A percentile compares a stretch with the other conserved stretches of the same genome.
Conservation (phyloP, 2,888 invertebrate genomes). For the Platycnemis pennipes region DNA sequence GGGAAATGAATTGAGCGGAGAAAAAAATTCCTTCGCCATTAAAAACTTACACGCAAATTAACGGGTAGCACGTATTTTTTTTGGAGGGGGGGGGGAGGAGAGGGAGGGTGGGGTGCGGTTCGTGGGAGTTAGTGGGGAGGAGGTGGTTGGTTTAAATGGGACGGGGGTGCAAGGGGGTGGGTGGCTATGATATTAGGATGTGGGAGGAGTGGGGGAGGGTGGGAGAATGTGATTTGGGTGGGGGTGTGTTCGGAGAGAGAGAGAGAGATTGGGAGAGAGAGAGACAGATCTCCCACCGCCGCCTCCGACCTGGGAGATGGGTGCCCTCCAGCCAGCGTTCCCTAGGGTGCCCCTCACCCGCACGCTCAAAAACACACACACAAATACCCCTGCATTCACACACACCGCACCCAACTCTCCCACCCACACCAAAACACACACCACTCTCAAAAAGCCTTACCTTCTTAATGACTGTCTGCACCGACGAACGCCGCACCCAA, state of each 20-base stretch:
- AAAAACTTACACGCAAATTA: conserved; percentile 30
- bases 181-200: no score
- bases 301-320: conserved; percentile 13
- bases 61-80: neutral
- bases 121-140: neutral
- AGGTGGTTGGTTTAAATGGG: no score
- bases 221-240: neutral
- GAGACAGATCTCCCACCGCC: neutral
- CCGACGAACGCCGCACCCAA: conserved; percentile 53
- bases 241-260: neutral
- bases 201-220: neutral
- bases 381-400: neutral
- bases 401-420: neutral
- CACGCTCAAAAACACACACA: neutral
- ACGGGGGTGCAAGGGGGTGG: neutral
- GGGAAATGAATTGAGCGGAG: neutral
- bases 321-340: neutral
- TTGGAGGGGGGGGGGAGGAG: neutral
- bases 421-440: neutral
- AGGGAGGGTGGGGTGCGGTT: neutral
- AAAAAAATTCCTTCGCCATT: conserved; percentile 2
- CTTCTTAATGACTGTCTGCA: conserved; percentile 65
- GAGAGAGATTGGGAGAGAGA: neutral
- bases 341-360: neutral
- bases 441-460: conserved; percentile 29